Percentiles rank a stretch among this genome's conserved stretches.
phyloP scores from a whole-genome alignment of 2,888 invertebrate species.

The Pasiphila rectangulata region DNA sequence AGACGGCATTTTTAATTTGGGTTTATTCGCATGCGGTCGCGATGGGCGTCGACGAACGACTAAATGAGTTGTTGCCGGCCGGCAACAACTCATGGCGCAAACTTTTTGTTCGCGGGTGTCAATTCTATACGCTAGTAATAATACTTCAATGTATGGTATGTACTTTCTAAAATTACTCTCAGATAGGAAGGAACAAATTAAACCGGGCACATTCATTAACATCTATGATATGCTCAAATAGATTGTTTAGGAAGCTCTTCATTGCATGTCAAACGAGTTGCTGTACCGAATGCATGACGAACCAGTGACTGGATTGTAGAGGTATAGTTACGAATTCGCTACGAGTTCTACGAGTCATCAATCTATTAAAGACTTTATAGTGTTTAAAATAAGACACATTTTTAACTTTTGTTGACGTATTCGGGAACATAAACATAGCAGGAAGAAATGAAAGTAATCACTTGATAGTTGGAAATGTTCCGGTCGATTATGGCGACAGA shows the following conservation, averaged over 20 bases:
- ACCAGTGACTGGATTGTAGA: neutral
- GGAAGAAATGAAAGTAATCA: conserved; percentile 23
- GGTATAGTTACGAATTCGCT: conserved; percentile 18
- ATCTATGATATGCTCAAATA: no score
- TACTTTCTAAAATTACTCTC: no score
- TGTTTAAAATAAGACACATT: conserved; percentile 54
- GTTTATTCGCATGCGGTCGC: no score
- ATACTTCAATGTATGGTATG: no score
- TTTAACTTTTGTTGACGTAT: conserved; percentile 47
- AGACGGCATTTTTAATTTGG: no score
- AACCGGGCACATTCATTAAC: no score
- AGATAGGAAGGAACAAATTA: no score
- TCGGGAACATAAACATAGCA: conserved; percentile 17
- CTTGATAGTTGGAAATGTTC: conserved; percentile 9
- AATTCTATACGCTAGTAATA: no score
- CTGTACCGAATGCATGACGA: conserved; percentile 49
- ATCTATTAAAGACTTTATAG: conserved; percentile 39
- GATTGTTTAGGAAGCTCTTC: conserved; percentile 5
- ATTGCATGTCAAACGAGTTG: conserved; percentile 36
- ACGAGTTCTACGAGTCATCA: conserved; percentile 24
- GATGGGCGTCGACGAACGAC: no score
- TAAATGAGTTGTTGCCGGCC: no score
- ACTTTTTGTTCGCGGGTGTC: no score
- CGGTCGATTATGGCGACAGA: conserved; percentile 4
- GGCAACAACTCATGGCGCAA: no score